phyloP scores from a whole-genome alignment of 2,797 vertebrate genomes.

The Phalanger gymnotis region DNA sequence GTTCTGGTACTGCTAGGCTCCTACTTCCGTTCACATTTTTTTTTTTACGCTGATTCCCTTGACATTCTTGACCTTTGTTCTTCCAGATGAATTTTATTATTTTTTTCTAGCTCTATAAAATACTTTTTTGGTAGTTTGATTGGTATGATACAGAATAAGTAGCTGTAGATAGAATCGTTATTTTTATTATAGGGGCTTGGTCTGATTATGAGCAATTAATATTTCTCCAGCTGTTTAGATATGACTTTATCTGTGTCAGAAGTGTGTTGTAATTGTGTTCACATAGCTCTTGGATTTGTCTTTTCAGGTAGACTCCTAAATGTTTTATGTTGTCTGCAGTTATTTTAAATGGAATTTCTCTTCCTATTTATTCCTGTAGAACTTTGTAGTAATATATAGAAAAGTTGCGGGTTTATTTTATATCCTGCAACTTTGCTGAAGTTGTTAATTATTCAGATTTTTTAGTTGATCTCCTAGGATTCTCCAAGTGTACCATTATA shows the following conservation, averaged over 20 bases:
- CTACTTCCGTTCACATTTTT: too few species aligned
- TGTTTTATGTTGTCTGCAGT: background rate
- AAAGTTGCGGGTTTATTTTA: background rate
- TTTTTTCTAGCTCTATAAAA: background rate
- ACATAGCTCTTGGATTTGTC: background rate
- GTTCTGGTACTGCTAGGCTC: background rate
- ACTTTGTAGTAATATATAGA: background rate
- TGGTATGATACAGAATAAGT: background rate
- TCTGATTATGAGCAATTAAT: background rate
- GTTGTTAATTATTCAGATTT: background rate
- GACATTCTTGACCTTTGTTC: background rate
- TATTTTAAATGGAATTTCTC: background rate
- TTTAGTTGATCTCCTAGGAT: background rate
- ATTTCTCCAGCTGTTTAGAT: background rate
- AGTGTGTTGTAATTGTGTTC: background rate
- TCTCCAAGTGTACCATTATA: background rate
- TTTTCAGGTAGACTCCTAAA: background rate
- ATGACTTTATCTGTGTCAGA: background rate
- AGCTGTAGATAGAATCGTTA: background rate
- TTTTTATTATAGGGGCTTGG: background rate
- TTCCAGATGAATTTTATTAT: background rate
- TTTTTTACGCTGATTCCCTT: background rate
- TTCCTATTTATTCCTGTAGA: background rate
- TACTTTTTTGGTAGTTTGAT: background rate
- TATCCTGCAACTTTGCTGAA: background rate